phyloP scores from a whole-genome alignment of 2,888 invertebrate genomes.

The Candidula unifasciata region DNA sequence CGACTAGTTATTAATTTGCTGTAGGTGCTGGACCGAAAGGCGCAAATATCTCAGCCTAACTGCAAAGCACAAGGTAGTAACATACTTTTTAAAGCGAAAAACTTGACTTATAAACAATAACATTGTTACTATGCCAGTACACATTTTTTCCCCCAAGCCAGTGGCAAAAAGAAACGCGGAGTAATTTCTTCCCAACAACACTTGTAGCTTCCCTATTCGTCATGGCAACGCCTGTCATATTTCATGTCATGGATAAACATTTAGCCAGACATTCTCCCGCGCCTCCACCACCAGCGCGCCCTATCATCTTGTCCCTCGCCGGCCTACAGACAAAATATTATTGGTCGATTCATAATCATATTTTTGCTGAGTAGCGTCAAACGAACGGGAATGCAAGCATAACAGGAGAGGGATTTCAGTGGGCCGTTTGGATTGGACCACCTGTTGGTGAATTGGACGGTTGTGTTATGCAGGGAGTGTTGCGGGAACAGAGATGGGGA shows the following conservation, averaged over 20 bases:
- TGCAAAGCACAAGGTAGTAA: no score
- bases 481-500: no score
- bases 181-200: background rate
- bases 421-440: background rate
- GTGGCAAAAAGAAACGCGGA: no score
- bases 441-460: background rate
- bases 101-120: no score
- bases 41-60: no score
- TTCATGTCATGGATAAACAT: background rate
- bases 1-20: no score
- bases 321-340: constrained; percentile 35
- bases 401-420: background rate
- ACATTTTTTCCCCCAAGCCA: no score
- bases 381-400: background rate
- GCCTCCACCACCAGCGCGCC: constrained; percentile 14
- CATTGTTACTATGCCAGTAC: no score
- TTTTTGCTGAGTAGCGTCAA: background rate
- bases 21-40: no score
- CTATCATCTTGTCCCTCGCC: background rate
- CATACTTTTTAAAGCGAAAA: no score
- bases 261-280: background rate
- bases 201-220: constrained; percentile 14
- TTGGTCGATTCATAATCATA: constrained; percentile 46
- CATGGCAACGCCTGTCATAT: constrained; percentile 17
- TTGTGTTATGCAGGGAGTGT: no score